phyloP scores from a whole-genome alignment of 2,797 vertebrate genomes.

The Fistularia tabacaria region DNA sequence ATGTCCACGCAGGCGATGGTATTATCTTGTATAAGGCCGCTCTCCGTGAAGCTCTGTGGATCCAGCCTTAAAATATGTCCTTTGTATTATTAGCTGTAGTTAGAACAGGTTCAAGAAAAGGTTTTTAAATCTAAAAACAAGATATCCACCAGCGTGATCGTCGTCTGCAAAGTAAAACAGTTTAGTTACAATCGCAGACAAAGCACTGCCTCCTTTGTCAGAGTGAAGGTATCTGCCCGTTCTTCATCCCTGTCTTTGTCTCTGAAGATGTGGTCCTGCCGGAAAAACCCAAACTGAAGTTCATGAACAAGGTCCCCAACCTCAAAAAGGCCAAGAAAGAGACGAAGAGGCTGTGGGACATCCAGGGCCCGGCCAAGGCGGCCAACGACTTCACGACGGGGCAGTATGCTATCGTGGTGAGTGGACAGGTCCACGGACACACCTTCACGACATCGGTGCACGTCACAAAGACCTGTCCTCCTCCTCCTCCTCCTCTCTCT shows the following conservation, averaged over 20 bases:
- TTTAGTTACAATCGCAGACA: no score
- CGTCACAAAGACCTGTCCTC: neutral
- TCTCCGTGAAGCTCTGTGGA: no score
- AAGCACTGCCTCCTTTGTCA: neutral
- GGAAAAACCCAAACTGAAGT: conserved; percentile 82
- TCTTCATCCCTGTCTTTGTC: neutral
- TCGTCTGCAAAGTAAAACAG: no score
- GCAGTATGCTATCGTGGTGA: conserved; percentile 89
- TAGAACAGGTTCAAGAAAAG: no score
- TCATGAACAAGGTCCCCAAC: conserved; percentile 84
- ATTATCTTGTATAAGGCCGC: no score
- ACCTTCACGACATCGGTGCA: neutral
- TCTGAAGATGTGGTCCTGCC: conserved; percentile 76
- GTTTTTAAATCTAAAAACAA: no score
- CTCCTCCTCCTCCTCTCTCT: neutral
- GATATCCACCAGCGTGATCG: no score
- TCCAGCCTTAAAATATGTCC: no score
- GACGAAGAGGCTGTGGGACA: conserved; percentile 82
- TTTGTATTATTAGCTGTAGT: no score
- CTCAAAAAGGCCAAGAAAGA: conserved; percentile 80
- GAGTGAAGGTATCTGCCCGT: neutral
- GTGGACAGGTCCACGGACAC: conserved; percentile 23
- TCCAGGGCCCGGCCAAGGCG: conserved; percentile 76
- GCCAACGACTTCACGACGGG: conserved; percentile 80
- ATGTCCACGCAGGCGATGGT: no score